Evolutionary conservation across 1,140 invertebrate genomes (phyloP).

Genomic region (Ceratina australensis): DNA sequence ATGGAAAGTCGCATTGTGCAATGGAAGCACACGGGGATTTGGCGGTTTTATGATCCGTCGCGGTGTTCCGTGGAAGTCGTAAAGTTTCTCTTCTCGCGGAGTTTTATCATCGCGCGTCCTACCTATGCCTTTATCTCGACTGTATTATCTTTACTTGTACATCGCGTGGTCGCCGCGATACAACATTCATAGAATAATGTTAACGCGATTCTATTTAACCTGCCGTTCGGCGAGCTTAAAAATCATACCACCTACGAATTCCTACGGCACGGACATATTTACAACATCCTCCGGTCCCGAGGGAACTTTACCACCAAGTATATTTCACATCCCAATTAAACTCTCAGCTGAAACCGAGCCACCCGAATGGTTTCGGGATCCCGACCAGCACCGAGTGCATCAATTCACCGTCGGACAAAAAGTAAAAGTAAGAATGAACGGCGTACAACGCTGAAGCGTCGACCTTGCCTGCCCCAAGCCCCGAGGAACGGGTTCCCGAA

Average conservation of each 20-base stretch:
- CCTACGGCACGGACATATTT: no score
- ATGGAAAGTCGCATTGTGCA: neutral
- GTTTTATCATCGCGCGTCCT: neutral
- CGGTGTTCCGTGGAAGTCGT: neutral
- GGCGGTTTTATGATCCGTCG: neutral
- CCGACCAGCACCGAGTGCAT: slow-evolving; percentile 25
- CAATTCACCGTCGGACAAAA: slow-evolving; percentile 2
- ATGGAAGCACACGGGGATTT: neutral
- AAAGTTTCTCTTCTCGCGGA: neutral
- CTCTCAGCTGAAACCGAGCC: neutral
- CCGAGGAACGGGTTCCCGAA: slow-evolving; percentile 24
- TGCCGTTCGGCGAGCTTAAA: neutral
- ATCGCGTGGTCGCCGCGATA: no score
- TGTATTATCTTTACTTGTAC: neutral
- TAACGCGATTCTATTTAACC: neutral
- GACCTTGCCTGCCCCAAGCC: slow-evolving; percentile 5
- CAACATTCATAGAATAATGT: neutral
- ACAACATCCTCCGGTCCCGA: no score
- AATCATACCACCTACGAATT: neutral
- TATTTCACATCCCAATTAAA: slow-evolving; percentile 19
- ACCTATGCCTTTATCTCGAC: neutral
- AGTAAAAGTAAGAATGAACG: slow-evolving; percentile 2
- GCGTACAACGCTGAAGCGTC: neutral
- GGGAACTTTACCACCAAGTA: neutral
- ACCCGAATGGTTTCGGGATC: slow-evolving; percentile 4